These are phyloP conservation scores for Willowsia nigromaculata DNA, from an alignment of 2,888 invertebrate species.

Conservation along the genomic window DNA sequence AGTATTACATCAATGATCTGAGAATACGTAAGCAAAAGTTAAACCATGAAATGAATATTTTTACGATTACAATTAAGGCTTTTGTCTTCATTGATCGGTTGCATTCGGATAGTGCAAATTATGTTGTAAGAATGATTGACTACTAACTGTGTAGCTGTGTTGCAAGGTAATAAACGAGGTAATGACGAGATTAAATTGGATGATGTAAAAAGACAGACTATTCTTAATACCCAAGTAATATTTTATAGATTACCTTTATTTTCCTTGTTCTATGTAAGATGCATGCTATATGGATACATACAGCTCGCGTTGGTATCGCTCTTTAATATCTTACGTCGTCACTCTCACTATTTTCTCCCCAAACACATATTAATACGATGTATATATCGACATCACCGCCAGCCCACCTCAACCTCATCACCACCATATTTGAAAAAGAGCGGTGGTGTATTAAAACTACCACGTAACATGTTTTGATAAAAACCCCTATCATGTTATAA, in stretches of 20 bases:
- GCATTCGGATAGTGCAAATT: too few relatives aligned
- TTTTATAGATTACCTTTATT: conserved; percentile 30
- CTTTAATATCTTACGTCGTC: neutral
- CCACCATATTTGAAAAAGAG: too few relatives aligned
- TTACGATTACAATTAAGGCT: too few relatives aligned
- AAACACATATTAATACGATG: neutral
- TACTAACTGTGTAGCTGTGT: neutral
- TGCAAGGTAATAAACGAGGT: neutral
- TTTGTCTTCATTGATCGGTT: too few relatives aligned
- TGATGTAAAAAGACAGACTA: neutral
- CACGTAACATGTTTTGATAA: conserved; percentile 67
- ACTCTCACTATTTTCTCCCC: neutral
- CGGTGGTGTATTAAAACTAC: conserved; percentile 70
- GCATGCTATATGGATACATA: neutral
- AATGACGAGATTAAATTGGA: conserved; percentile 10
- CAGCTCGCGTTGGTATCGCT: too few relatives aligned
- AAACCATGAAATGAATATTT: too few relatives aligned
- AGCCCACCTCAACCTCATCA: neutral
- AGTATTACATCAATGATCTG: too few relatives aligned
- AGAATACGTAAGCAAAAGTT: too few relatives aligned
- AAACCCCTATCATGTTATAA: neutral
- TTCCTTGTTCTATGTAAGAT: neutral
- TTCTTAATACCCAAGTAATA: neutral
- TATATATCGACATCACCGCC: neutral
- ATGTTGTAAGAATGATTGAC: too few relatives aligned